These are phyloP conservation scores for Sylvia borin DNA, from an alignment of 2,797 vertebrate species.

Conservation along the genomic window DNA sequence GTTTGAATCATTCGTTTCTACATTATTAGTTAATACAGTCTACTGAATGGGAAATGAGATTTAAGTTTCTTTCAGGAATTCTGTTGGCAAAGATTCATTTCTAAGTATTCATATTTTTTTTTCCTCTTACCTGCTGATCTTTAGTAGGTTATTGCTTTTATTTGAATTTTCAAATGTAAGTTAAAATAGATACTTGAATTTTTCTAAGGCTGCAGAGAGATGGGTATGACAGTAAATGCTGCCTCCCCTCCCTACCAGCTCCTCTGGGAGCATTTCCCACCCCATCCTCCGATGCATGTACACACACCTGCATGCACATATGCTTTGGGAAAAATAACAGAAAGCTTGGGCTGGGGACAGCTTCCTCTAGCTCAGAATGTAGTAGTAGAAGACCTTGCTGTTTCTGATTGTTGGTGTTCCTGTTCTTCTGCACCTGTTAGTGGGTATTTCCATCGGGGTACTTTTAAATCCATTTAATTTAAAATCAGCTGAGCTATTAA, in stretches of 20 bases:
- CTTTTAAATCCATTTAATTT: background rate
- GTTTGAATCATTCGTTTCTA: constrained; percentile 35
- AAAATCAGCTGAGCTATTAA: background rate
- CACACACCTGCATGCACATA: background rate
- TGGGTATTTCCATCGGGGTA: background rate
- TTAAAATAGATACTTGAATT: background rate
- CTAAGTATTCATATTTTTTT: background rate
- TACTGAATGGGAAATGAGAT: background rate
- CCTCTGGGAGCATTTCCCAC: background rate
- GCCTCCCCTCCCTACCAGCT: background rate
- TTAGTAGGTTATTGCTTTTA: background rate
- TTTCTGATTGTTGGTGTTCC: background rate
- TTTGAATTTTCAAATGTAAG: background rate
- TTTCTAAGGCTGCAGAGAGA: background rate
- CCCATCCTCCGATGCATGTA: background rate
- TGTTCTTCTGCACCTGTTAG: background rate
- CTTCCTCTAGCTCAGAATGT: background rate
- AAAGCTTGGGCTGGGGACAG: background rate
- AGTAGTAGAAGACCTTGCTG: background rate
- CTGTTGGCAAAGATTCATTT: background rate
- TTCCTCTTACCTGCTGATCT: background rate
- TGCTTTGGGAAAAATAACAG: background rate
- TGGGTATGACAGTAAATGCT: background rate
- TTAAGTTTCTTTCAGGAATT: background rate
- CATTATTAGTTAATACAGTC: background rate